These are phyloP conservation scores for Pseudomyrmex dendroicus DNA, from an alignment of 1,140 invertebrate genomes.

Conservation along the genomic window DNA sequence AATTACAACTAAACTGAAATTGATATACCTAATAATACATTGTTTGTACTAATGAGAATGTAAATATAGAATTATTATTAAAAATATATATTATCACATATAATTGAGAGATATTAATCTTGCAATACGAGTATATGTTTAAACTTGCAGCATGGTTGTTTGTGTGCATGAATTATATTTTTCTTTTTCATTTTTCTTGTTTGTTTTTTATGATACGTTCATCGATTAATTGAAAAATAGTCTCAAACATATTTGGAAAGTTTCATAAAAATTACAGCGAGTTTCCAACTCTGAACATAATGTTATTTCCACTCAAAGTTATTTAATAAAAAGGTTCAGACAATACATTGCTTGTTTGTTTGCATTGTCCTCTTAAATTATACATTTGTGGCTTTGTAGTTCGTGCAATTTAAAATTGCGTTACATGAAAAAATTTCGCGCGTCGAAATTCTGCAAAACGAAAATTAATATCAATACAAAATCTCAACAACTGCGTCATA, in stretches of 20 bases:
- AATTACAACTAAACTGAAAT: background rate
- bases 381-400: conserved; percentile 29
- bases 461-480: conserved; percentile 32
- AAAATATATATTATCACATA: background rate
- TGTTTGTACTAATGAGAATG: background rate
- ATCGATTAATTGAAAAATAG: conserved; percentile 45
- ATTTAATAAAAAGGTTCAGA: conserved; percentile 56
- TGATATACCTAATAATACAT: background rate
- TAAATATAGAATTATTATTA: background rate
- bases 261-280: conserved; percentile 49
- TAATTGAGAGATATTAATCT: background rate
- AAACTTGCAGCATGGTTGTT: background rate
- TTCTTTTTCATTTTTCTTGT: background rate
- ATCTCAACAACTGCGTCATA: background rate
- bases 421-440: background rate
- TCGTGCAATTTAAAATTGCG: conserved; percentile 35
- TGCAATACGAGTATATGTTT: too few relatives aligned
- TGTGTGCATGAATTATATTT: background rate
- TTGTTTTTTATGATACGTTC: background rate
- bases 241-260: background rate
- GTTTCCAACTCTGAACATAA: conserved; percentile 1
- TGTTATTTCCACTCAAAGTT: conserved; percentile 54
- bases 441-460: background rate
- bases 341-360: conserved; percentile 28
- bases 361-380: conserved; percentile 26